These are phyloP conservation scores for Bagarius yarrelli DNA, from an alignment of 2,113 vertebrate genomes.

Conservation along the genomic window DNA sequence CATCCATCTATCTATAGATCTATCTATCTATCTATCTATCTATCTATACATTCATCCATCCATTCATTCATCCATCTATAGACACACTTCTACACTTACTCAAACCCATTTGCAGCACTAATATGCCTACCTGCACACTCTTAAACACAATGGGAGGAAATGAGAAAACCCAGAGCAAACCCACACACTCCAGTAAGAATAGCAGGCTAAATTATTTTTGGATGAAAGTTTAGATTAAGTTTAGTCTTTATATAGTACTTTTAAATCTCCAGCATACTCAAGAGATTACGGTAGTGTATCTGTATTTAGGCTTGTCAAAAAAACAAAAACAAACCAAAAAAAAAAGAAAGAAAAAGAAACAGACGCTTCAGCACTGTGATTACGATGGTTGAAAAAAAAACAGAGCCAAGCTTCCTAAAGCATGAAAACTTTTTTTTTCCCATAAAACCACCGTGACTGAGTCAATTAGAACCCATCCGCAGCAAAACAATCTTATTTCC, in stretches of 20 bases:
- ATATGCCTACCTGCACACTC: not conserved
- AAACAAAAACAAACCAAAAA: slow-evolving; percentile 21
- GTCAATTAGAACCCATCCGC: slow-evolving; percentile 70
- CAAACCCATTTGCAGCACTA: not conserved
- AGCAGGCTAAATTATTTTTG: not conserved
- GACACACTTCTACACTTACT: not conserved
- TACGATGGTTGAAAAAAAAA: slow-evolving; percentile 62
- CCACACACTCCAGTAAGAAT: not conserved
- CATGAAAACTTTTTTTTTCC: slow-evolving; percentile 67
- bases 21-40: no score
- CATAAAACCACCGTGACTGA: slow-evolving; percentile 76
- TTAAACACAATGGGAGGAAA: not conserved
- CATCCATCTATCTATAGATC: no score
- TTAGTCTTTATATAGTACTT: no score
- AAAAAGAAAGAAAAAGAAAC: slow-evolving; percentile 31
- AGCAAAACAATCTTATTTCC: slow-evolving; percentile 71
- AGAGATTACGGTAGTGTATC: not conserved
- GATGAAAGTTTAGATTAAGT: not conserved
- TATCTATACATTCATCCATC: not conserved
- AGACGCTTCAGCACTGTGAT: slow-evolving; percentile 57
- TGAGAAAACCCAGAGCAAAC: not conserved
- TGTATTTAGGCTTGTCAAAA: not conserved
- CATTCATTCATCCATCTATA: not conserved
- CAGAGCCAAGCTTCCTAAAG: slow-evolving; percentile 72
- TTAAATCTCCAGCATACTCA: no score